phyloP scores from a whole-genome alignment of 35 echinoderm and acorn worm species.

The Strongylocentrotus purpuratus region DNA sequence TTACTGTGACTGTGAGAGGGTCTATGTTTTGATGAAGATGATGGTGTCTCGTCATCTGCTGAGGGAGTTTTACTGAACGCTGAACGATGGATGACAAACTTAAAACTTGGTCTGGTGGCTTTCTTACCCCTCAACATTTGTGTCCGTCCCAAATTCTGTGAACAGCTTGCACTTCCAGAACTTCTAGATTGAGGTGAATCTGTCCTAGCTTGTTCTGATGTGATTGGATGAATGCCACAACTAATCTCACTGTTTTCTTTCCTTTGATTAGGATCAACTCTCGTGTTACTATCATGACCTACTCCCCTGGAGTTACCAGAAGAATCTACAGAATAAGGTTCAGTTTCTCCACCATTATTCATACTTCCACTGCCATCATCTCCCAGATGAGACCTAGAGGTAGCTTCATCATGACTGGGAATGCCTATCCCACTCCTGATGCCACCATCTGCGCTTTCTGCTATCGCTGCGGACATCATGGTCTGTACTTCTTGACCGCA shows the following conservation, averaged over 20 bases:
- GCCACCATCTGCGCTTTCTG: not conserved
- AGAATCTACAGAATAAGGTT: not conserved
- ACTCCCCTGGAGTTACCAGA: not conserved
- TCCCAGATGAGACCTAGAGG: not conserved
- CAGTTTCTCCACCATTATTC: not conserved
- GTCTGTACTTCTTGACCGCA: not conserved
- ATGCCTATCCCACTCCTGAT: not conserved
- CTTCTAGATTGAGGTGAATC: not conserved
- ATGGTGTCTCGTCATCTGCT: not conserved
- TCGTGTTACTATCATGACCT: not conserved
- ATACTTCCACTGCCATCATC: not conserved
- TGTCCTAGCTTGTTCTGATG: not conserved
- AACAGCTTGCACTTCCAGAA: not conserved
- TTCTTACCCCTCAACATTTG: not conserved
- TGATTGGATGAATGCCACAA: not conserved
- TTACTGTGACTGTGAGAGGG: not conserved
- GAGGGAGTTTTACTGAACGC: constrained; percentile 28
- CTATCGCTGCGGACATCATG: not conserved
- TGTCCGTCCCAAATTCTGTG: not conserved
- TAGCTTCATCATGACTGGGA: not conserved
- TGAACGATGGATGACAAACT: constrained; percentile 25
- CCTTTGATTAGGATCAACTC: not conserved
- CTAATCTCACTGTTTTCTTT: not conserved
- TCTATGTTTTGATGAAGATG: not conserved
- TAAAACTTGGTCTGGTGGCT: not conserved